These are phyloP conservation scores for Drosophila nigritarsus DNA, from an alignment of 2,888 invertebrate genomes.

Conservation along the genomic window DNA sequence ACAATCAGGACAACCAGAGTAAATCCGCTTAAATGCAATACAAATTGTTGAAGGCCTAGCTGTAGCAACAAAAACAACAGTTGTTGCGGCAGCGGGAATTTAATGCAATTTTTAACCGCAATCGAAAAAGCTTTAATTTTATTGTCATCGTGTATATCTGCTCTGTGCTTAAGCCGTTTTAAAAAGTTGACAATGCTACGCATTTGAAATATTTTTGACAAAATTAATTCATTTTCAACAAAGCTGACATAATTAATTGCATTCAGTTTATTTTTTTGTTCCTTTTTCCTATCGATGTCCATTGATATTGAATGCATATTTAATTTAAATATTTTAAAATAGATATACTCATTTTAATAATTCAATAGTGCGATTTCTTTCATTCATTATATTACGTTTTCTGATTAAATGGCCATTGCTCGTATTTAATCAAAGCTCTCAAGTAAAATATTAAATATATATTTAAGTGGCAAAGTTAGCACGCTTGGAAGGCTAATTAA, in stretches of 20 bases:
- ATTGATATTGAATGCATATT: constrained; percentile 28
- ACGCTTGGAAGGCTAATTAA: background rate
- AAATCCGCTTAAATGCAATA: constrained; percentile 56
- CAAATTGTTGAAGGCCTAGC: constrained; percentile 54
- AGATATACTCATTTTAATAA: constrained; percentile 4
- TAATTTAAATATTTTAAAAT: constrained; percentile 42
- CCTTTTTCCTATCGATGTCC: background rate
- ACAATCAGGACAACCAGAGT: constrained; percentile 22
- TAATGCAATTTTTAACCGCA: constrained; percentile 64
- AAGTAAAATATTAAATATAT: background rate
- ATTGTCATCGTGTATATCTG: constrained; percentile 27
- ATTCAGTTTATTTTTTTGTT: constrained; percentile 13
- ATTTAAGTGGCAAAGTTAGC: background rate
- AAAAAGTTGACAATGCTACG: constrained; percentile 26
- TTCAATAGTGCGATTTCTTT: constrained; percentile 43
- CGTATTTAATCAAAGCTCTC: constrained; percentile 2
- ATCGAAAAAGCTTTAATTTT: constrained; percentile 60
- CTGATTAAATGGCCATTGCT: constrained; percentile 49
- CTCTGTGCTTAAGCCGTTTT: constrained; percentile 9
- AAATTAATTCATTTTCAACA: constrained; percentile 69
- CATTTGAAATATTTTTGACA: constrained; percentile 52
- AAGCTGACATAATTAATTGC: constrained; percentile 59
- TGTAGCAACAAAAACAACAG: constrained; percentile 4
- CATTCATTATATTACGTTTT: constrained; percentile 23
- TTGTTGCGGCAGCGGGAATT: constrained; percentile 38